Evolutionary conservation across 1,140 invertebrate species (phyloP).

Genomic region (Gryon sp.): DNA sequence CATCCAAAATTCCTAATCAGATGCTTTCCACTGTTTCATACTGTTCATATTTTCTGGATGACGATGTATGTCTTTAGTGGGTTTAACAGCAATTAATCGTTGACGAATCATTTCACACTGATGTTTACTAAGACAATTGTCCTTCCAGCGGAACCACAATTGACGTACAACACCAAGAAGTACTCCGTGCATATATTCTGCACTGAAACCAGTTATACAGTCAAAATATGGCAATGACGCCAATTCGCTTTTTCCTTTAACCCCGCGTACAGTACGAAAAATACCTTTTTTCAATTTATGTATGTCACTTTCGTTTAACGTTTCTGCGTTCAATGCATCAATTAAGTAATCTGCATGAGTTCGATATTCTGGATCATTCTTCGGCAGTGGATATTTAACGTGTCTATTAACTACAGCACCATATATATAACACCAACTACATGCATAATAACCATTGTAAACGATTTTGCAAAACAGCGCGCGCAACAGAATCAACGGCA

Average conservation of each 20-base stretch:
- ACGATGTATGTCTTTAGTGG: constrained; percentile 38
- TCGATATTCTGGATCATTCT: neutral
- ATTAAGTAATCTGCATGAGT: constrained; percentile 12
- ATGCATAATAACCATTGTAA: constrained; percentile 42
- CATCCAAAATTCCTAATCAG: constrained; percentile 42
- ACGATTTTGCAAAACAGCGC: constrained; percentile 52
- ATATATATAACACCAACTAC: constrained; percentile 54
- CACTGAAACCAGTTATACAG: constrained; percentile 44
- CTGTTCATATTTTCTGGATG: constrained; percentile 7
- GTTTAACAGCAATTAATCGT: constrained; percentile 3
- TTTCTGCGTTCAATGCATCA: constrained; percentile 3
- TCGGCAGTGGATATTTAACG: neutral
- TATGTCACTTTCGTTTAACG: neutral
- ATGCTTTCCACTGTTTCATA: constrained; percentile 31
- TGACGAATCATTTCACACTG: neutral
- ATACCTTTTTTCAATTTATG: neutral
- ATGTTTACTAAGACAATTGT: constrained; percentile 4
- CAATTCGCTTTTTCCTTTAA: constrained; percentile 46
- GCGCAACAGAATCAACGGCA: constrained; percentile 53
- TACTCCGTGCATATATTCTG: constrained; percentile 58
- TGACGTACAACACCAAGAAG: constrained; percentile 52
- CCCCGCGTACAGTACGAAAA: constrained; percentile 11
- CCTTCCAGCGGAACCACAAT: constrained; percentile 36
- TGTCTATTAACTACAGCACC: constrained; percentile 2
- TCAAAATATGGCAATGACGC: constrained; percentile 37